Evolutionary conservation across 1,140 invertebrate genomes (phyloP), one percentile per base, ranked within the genome.

Genomic region (Lasioglossum baleicum): DNA sequence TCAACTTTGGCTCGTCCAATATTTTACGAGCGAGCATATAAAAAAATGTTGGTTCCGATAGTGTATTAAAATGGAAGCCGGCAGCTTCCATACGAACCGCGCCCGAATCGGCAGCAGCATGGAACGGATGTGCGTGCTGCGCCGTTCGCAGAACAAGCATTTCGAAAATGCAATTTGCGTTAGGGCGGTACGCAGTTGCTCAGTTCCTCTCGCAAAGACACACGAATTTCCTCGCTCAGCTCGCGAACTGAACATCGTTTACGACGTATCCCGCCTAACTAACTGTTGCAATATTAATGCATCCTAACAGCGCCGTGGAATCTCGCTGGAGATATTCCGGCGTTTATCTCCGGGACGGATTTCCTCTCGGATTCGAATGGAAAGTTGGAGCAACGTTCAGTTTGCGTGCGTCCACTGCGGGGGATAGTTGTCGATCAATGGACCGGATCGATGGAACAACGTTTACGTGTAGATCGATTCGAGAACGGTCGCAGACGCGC

Each of bases 401-500:
- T 35, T 35, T 35, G 35, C 35, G 35, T 5, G 35, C n/a, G 35
- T 35, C 35, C 35, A 35, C 35, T 35, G 35, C 3, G 0, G 35
- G 0, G 35, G 35, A 35, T 35, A 48, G 44, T 13, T 13, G 40
- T 15, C 10, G 66, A 74, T 66, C 70, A 63, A 79, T 79, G 56
- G 17, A 20, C 51, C 44, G 8, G 51, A 53, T 20, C 3, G 51
- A 53, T 53, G 13, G 51, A n/a, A 15, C 56, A 20, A 11, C 68
- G 31, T 31, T 78, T 56, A 72, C 31, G 35, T 22, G 35, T 35
- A 35, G 58, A 56, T 31, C 31, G 31, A 53, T 42, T 71, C 76
- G 44, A 48, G 68, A 56, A 58, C 44, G 74, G n/a, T 76, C 65
- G 40, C 26, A n/a, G 53, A 51, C 67, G 42, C 75, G 58, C 58